These are phyloP conservation scores for Mastigias papua DNA, from an alignment of 30 jellyfish, hydroid and myxozoan species.

Conservation along the genomic window DNA sequence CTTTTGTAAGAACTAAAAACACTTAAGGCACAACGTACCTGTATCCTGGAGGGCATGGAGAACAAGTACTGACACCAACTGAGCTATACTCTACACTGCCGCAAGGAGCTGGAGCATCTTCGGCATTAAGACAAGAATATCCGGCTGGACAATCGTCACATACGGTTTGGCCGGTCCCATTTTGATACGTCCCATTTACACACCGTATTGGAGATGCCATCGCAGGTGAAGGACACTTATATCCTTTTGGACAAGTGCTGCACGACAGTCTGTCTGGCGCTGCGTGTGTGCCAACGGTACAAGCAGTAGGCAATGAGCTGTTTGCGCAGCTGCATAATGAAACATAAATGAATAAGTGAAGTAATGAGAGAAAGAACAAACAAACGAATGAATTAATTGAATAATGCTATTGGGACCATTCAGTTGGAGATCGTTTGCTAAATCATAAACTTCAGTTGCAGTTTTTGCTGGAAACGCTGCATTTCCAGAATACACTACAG, in stretches of 20 bases:
- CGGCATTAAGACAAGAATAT: slow-evolving; percentile 45
- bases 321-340: slow-evolving; percentile 83
- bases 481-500: too few relatives aligned
- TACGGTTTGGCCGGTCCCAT: slow-evolving; percentile 64
- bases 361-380: too few relatives aligned
- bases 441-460: too few relatives aligned
- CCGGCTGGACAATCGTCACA: slow-evolving; percentile 77
- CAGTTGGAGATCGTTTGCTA: too few relatives aligned
- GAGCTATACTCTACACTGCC: slow-evolving; percentile 53
- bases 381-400: too few relatives aligned
- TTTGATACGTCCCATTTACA: slow-evolving; percentile 80
- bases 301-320: slow-evolving; percentile 65
- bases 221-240: slow-evolving; percentile 74
- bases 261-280: slow-evolving; percentile 72
- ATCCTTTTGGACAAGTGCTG: slow-evolving; percentile 88
- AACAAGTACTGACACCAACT: slow-evolving; percentile 53
- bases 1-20: too few relatives aligned
- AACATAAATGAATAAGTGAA: too few relatives aligned
- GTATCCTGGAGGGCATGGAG: slow-evolving; percentile 72
- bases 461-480: too few relatives aligned
- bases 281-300: slow-evolving; percentile 76
- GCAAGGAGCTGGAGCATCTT: slow-evolving; percentile 54
- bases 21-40: slow-evolving; percentile 23
- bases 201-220: slow-evolving; percentile 78
- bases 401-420: too few relatives aligned